Base-by-base conservation (phyloP, 1,140 invertebrate species). In the Macrocentrus cingulum region DNA sequence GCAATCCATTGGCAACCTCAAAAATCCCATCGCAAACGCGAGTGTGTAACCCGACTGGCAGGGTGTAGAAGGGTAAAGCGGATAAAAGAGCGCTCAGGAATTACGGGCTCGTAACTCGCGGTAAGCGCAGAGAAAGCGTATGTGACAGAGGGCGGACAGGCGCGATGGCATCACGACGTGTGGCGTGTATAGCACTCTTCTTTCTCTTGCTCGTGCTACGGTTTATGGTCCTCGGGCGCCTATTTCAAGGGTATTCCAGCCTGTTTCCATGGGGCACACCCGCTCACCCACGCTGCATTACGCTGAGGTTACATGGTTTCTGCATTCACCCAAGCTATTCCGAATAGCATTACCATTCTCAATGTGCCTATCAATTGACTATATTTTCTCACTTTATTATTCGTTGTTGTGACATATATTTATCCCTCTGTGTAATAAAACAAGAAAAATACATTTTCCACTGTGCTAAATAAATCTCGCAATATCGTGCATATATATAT, bases 51-150 rank as follows among this genome's bases (percentile, higher is more conserved):
- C n/a, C n/a, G n/a, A n/a, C n/a, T n/a, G n/a, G 42, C 16, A 36
- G 13, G 52, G 22, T 32, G 16, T 23, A 23, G 56, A 34, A 22
- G 46, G 60, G 54, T 65, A 62, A 57, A 62, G 56, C 53, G 53
- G 63, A 60, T 63, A 66, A 68, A 69, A 63, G 60, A 58, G 64
- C 61, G 60, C 61, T 58, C 56, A 36, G 62, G 68, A 70, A 72
- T 72, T 72, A 72, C 68, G 68, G 60, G 65, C 62, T 72, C 70
- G 68, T 72, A 71, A 72, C 69, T 72, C 66, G 61, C 63, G 59
- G 66, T 72, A 70, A 68, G 65, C 63, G 69, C 61, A 65, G 25
- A 72, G 65, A 72, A 63, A 72, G 67, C 69, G 66, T 70, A 68
- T 72, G 69, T 68, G 69, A 68, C 70, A 72, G 67, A 57, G 64